Evolutionary conservation across 2,113 vertebrate species (phyloP).

Genomic region (Percopsis transmontana): DNA sequence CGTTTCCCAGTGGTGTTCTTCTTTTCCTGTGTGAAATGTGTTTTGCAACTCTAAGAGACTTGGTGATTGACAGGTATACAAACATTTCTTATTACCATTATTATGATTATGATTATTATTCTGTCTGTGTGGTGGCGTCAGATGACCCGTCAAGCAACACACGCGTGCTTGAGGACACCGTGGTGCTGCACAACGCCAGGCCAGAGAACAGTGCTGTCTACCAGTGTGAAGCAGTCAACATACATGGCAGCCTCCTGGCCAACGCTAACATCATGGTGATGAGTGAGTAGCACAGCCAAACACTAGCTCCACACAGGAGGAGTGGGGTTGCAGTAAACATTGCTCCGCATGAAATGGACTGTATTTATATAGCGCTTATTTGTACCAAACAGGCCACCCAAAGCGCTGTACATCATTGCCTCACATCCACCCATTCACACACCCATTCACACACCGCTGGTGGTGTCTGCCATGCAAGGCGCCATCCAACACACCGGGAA

Average conservation of each 20-base stretch:
- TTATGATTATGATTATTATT: background rate
- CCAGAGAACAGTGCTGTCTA: constrained; percentile 86
- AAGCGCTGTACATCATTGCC: no score
- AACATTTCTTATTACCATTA: background rate
- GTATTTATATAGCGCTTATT: no score
- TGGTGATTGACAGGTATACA: no score
- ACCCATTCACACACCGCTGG: no score
- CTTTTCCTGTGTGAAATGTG: no score
- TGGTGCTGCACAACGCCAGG: constrained; percentile 80
- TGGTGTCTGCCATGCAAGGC: no score
- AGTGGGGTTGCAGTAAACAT: no score
- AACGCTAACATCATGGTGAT: constrained; percentile 87
- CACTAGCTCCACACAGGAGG: background rate
- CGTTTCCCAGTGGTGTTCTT: background rate
- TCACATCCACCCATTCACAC: no score
- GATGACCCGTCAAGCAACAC: constrained; percentile 51
- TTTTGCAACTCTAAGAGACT: no score
- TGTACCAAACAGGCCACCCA: no score
- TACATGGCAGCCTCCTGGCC: constrained; percentile 85
- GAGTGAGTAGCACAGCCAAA: constrained; percentile 78
- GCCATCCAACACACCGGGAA: no score
- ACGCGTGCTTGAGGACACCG: constrained; percentile 69
- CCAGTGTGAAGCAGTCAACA: constrained; percentile 91
- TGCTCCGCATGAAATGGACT: no score
- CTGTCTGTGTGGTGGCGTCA: constrained; percentile 38